These are phyloP conservation scores for Paralvinella palmiformis DNA, from an alignment of 1,140 invertebrate genomes.

Conservation along the genomic window DNA sequence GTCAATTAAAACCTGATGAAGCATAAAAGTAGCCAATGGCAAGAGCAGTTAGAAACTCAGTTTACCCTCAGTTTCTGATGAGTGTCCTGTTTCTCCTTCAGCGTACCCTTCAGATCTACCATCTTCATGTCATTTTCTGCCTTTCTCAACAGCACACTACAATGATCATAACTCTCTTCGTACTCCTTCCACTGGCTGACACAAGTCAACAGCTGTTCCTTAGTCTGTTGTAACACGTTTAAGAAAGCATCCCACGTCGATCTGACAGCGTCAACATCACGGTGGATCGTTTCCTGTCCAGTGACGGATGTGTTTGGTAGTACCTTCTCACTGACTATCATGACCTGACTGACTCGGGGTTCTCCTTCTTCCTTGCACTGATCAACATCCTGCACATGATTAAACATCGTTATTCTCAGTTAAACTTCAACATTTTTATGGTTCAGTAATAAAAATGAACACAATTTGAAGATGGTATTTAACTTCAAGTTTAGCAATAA, in stretches of 20 bases:
- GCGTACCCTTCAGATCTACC: conserved; percentile 71
- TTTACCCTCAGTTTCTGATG: conserved; percentile 63
- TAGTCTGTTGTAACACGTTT: conserved; percentile 5
- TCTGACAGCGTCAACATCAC: neutral
- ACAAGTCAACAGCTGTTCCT: conserved; percentile 58
- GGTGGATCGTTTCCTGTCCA: conserved; percentile 66
- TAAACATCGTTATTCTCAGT: neutral
- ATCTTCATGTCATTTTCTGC: conserved; percentile 78
- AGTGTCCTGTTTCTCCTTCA: conserved; percentile 72
- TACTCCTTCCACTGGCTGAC: conserved; percentile 81
- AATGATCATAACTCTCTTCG: conserved; percentile 69
- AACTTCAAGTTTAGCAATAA: no score
- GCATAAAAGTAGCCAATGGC: no score
- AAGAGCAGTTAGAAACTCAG: no score
- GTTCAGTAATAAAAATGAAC: no score
- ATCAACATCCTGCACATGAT: conserved; percentile 63
- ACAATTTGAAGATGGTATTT: no score
- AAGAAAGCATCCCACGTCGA: neutral
- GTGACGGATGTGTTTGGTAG: conserved; percentile 77
- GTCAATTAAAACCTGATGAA: no score
- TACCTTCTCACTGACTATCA: conserved; percentile 77
- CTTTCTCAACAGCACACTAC: conserved; percentile 76
- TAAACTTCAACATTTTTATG: neutral
- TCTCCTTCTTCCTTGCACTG: conserved; percentile 69
- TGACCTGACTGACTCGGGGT: conserved; percentile 70